Conservation (phyloP, 92 coral and sea anemone species). For the Phenganax subtilis region DNA sequence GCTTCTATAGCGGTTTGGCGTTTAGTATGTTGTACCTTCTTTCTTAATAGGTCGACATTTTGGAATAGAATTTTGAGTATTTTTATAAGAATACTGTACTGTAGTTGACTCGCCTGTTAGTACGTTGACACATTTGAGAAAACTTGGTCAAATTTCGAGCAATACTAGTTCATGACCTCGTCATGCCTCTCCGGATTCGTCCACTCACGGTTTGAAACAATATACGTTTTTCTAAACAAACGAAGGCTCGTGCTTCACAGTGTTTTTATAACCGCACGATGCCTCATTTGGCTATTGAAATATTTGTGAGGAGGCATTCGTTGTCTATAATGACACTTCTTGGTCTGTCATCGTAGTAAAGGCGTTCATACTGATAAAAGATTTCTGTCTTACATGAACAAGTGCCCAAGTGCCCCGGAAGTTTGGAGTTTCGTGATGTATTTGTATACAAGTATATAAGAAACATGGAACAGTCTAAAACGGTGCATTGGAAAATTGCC, state of each 20-base stretch:
- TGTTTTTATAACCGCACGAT: slow-evolving; percentile 20
- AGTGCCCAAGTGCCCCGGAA: slow-evolving; percentile 16
- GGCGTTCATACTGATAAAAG: neutral
- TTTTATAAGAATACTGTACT: neutral
- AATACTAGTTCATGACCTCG: slow-evolving; percentile 7
- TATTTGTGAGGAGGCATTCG: slow-evolving; percentile 11
- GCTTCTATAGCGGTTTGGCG: neutral
- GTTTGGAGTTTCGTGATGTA: slow-evolving; percentile 13
- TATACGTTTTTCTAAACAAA: neutral
- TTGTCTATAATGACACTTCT: slow-evolving; percentile 1
- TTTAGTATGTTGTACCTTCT: neutral
- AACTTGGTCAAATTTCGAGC: neutral
- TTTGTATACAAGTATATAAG: neutral
- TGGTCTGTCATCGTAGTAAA: neutral
- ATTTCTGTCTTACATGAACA: neutral
- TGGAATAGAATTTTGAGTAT: neutral
- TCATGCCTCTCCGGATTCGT: neutral
- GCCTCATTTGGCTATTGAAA: slow-evolving; percentile 1
- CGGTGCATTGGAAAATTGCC: neutral
- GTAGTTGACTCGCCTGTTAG: neutral
- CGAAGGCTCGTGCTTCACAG: slow-evolving; percentile 1
- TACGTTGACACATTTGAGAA: neutral
- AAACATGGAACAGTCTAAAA: neutral
- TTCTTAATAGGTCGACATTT: neutral
- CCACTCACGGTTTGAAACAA: slow-evolving; percentile 27